A percentile compares a stretch with the other conserved stretches of the same genome.
Conservation (phyloP, 2,113 vertebrate genomes). For the Cariama cristata region DNA sequence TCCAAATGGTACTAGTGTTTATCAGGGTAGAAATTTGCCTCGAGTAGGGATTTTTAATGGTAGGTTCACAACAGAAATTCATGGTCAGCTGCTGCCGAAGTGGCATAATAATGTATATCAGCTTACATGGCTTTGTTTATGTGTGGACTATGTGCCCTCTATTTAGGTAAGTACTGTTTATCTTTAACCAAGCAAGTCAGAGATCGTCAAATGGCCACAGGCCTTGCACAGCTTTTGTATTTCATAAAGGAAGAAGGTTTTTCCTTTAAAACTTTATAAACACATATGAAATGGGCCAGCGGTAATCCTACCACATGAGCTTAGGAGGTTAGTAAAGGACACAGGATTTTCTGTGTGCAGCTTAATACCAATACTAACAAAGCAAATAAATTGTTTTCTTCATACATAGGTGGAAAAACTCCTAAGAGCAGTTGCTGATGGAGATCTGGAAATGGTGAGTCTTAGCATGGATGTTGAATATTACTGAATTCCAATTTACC, state of each 20-base stretch:
- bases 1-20: neutral
- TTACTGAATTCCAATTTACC: neutral
- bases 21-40: neutral
- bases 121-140: neutral
- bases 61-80: neutral
- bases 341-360: neutral
- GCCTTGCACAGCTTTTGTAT: neutral
- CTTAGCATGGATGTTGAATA: neutral
- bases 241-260: neutral
- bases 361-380: neutral
- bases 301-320: neutral
- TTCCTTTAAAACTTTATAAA: conserved; percentile 5
- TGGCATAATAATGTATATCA: neutral
- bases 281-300: neutral
- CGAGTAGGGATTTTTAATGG: neutral
- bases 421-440: conserved; percentile 91
- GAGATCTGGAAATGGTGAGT: conserved; percentile 96
- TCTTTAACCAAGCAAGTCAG: neutral
- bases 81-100: neutral
- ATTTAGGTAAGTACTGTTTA: neutral
- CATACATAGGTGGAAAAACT: conserved; percentile 91
- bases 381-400: conserved; percentile 1
- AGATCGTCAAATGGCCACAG: neutral
- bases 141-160: neutral
- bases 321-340: conserved; percentile 8